A percentile compares a stretch with the other conserved stretches of the same genome.
Evolutionary conservation across 1,140 invertebrate genomes (phyloP).

Genomic region (Himalopsyche phryganea): DNA sequence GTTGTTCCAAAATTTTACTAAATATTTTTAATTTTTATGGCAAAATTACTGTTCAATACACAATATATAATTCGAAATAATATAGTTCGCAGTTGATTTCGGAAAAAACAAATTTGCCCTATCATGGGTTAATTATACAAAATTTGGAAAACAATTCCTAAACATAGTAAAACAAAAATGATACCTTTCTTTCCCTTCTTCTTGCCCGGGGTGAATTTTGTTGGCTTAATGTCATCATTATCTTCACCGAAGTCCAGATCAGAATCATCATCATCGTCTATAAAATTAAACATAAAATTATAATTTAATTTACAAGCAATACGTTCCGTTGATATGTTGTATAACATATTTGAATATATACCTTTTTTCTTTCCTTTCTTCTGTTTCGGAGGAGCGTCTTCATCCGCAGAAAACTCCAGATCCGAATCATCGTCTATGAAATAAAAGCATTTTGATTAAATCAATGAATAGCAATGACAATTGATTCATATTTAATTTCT

Average conservation of each 20-base stretch:
- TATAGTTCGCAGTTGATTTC: too few relatives aligned
- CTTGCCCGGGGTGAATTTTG: conserved; percentile 35
- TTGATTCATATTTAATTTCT: not conserved
- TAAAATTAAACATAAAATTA: not conserved
- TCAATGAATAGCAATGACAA: not conserved
- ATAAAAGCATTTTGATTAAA: not conserved
- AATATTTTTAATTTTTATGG: too few relatives aligned
- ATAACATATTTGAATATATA: not conserved
- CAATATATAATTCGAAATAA: too few relatives aligned
- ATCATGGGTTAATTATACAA: too few relatives aligned
- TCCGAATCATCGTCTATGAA: conserved; percentile 40
- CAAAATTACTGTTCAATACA: too few relatives aligned
- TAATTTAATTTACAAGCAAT: not conserved
- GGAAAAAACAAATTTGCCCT: too few relatives aligned
- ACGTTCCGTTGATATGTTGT: not conserved
- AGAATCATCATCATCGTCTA: conserved; percentile 26
- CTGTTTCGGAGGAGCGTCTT: conserved; percentile 38
- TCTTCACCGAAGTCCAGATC: conserved; percentile 35
- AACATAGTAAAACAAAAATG: too few relatives aligned
- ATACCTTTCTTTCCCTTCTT: conserved; percentile 37
- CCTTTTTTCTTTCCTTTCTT: conserved; percentile 3
- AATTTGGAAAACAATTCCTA: too few relatives aligned
- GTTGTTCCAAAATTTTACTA: too few relatives aligned
- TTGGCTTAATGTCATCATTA: conserved; percentile 36
- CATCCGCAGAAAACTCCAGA: conserved; percentile 41